Percentiles rank a stretch among this genome's conserved stretches.
These are phyloP conservation scores for Papilio dardanus DNA, from an alignment of 1,140 invertebrate genomes.

Conservation along the genomic window DNA sequence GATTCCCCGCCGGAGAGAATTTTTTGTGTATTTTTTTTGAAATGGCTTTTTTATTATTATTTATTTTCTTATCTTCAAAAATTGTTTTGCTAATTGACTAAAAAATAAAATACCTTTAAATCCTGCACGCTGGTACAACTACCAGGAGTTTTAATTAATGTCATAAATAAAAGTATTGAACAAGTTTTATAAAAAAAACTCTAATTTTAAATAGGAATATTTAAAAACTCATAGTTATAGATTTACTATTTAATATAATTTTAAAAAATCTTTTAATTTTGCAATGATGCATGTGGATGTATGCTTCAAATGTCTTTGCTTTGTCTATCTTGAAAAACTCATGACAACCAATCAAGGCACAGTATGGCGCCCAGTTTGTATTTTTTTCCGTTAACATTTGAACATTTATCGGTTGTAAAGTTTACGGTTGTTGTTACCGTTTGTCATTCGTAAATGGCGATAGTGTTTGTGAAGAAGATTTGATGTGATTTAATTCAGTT, in stretches of 20 bases:
- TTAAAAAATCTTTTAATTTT: not conserved
- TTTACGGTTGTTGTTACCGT: constrained; percentile 14
- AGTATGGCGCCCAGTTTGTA: constrained; percentile 14
- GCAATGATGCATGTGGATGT: not conserved
- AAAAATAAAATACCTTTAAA: too few relatives aligned
- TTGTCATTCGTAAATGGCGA: not conserved
- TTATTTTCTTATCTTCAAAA: too few relatives aligned
- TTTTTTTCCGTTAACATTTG: constrained; percentile 21
- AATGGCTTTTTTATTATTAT: too few relatives aligned
- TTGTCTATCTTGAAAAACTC: not conserved
- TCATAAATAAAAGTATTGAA: too few relatives aligned
- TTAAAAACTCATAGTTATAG: not conserved
- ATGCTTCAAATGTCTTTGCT: not conserved
- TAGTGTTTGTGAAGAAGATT: not conserved
- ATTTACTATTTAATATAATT: too few relatives aligned
- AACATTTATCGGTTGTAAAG: constrained; percentile 9
- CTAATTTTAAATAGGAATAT: not conserved
- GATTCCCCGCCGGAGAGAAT: constrained; percentile 34
- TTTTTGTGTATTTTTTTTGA: constrained; percentile 6
- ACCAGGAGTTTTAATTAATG: too few relatives aligned
- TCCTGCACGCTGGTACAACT: too few relatives aligned
- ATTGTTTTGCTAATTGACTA: too few relatives aligned
- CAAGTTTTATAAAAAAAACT: too few relatives aligned
- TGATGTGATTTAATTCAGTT: not conserved
- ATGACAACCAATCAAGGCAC: not conserved